These are phyloP conservation scores for Cephalotes varians DNA, from an alignment of 2,888 invertebrate species.

Conservation along the genomic window DNA sequence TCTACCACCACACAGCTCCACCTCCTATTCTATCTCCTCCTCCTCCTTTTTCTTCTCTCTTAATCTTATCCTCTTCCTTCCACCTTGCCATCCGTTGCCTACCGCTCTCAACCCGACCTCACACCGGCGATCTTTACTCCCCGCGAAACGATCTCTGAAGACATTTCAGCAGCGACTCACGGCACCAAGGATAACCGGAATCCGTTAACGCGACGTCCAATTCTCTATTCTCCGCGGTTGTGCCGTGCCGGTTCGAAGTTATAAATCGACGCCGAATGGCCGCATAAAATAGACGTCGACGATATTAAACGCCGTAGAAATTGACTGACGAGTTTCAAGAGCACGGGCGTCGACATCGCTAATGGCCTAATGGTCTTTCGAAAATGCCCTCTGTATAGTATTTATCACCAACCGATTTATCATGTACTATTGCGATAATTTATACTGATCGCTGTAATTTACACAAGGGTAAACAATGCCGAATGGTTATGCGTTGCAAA, in stretches of 20 bases:
- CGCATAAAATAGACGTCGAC: conserved; percentile 67
- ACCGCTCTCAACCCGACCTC: conserved; percentile 52
- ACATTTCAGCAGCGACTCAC: conserved; percentile 54
- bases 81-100: conserved; percentile 55
- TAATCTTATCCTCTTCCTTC: conserved; percentile 50
- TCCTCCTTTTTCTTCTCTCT: conserved; percentile 15
- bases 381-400: conserved; percentile 54
- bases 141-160: conserved; percentile 51
- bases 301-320: conserved; percentile 61
- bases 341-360: not conserved
- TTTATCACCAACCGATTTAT: conserved; percentile 67
- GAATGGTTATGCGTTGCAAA: not conserved
- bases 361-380: not conserved
- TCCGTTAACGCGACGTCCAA: conserved; percentile 72
- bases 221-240: conserved; percentile 54
- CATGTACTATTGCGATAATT: conserved; percentile 64
- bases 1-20: conserved; percentile 50
- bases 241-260: conserved; percentile 48
- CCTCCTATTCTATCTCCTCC: conserved; percentile 38
- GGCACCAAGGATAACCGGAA: conserved; percentile 66
- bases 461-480: conserved; percentile 64
- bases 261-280: conserved; percentile 68
- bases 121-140: conserved; percentile 44
- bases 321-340: conserved; percentile 60
- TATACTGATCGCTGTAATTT: conserved; percentile 63